These are phyloP conservation scores for Pristis pectinata DNA, from an alignment of 2,797 vertebrate species.

Conservation along the genomic window DNA sequence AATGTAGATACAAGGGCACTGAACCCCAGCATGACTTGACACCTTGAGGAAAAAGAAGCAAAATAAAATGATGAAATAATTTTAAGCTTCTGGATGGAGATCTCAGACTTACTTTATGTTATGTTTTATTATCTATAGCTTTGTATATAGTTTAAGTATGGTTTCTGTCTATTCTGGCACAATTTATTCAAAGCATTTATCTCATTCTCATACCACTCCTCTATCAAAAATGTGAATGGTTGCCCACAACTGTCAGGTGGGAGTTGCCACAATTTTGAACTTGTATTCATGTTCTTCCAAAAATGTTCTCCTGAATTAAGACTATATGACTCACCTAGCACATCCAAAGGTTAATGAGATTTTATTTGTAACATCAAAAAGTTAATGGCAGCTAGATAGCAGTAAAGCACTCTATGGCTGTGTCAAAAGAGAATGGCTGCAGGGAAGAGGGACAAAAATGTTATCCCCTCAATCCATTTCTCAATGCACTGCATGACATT, in stretches of 20 bases:
- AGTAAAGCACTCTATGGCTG: no score
- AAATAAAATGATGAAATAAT: neutral
- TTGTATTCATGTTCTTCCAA: neutral
- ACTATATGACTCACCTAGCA: neutral
- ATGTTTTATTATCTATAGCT: neutral
- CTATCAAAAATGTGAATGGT: conserved; percentile 25
- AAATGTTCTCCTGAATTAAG: conserved; percentile 6
- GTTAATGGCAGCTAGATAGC: no score
- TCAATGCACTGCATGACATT: no score
- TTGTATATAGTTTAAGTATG: conserved; percentile 18
- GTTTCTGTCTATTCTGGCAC: neutral
- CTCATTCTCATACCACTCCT: conserved; percentile 27
- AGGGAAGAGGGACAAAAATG: no score
- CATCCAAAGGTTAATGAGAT: neutral
- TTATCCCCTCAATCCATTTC: no score
- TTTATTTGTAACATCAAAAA: neutral
- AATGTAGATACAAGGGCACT: neutral
- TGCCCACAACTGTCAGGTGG: conserved; percentile 22
- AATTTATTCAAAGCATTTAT: conserved; percentile 21
- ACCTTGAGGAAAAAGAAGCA: neutral
- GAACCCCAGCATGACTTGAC: neutral
- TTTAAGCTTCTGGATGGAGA: neutral
- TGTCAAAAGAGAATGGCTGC: no score
- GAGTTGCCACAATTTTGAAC: conserved; percentile 8
- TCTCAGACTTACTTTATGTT: neutral